Evolutionary conservation across 2,797 vertebrate genomes (phyloP), one percentile per base, ranked within the genome.

Genomic region (Crocodylus rhombifer): DNA sequence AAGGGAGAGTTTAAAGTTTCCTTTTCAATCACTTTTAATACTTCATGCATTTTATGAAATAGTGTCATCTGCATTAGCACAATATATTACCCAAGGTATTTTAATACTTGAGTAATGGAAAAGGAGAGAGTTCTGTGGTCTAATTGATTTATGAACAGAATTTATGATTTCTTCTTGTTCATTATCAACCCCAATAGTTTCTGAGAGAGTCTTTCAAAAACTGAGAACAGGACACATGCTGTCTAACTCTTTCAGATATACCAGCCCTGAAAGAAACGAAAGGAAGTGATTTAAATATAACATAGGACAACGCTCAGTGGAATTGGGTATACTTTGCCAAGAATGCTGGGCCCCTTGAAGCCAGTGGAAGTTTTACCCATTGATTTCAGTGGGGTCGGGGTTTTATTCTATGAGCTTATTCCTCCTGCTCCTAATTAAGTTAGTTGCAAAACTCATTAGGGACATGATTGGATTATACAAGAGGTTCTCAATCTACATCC

Each of bases 151-250:
- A 91, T 86, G 74, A 80, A 33, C 69, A 58, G 61, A 77, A 42
- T 86, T 62, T 3, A 5, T 88, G 92, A 85, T 56, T 92, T 74
- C 80, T 17, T 77, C 60, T 89, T 93, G 63, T 89, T 93, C 2
- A 0, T 91, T 93, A 57, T 85, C 90, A 61, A 87, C 33, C 85
- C 91, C 88, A 63, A 78, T 95, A 77, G 90, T 87, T 95, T 95
- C 91, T 95, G 80, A 89, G 82, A 63, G 55, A 80, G 23, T 84
- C 87, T 95, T 96, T 96, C 79, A 89, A 76, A 80, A 69, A 86
- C 58, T 91, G 69, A 75, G 60, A 63, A 81, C 64, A 55, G 82
- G 76, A 55, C 74, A 93, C 85, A 89, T 82, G 80, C 89, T 85
- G 77, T 58, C 84, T 92, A 91, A 92, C 86, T 86, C 84, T 73